Evolutionary conservation across 2,113 vertebrate genomes (phyloP).

Genomic region (Calypte anna): DNA sequence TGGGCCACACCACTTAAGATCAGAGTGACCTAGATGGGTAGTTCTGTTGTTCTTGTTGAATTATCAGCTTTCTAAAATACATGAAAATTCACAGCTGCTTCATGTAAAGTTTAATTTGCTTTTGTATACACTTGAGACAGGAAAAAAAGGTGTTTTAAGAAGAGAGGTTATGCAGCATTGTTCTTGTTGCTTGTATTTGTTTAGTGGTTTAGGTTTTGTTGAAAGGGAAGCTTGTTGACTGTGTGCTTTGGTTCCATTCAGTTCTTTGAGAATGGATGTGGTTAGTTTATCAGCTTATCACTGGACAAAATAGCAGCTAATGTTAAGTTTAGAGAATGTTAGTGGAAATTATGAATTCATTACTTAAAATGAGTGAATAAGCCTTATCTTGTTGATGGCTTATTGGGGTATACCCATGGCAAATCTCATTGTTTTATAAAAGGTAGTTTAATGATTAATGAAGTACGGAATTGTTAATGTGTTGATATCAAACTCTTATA

Average conservation of each 20-base stretch:
- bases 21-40: not conserved
- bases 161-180: not conserved
- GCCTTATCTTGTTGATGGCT: not conserved
- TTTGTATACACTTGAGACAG: not conserved
- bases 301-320: not conserved
- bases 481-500: not conserved
- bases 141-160: not conserved
- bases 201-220: slow-evolving; percentile 1
- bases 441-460: not conserved
- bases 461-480: not conserved
- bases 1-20: too few relatives aligned
- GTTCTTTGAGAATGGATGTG: not conserved
- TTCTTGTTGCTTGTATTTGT: not conserved
- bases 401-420: not conserved
- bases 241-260: not conserved
- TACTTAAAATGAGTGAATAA: not conserved
- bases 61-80: not conserved
- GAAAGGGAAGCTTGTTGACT: not conserved
- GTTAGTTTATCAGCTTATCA: not conserved
- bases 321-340: not conserved
- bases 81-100: not conserved
- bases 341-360: not conserved
- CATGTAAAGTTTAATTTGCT: not conserved
- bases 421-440: not conserved
- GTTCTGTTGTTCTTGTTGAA: not conserved